Percentiles rank a stretch among this genome's conserved stretches.
phyloP scores from a whole-genome alignment of 1,140 invertebrate species.

The Pantala flavescens region DNA sequence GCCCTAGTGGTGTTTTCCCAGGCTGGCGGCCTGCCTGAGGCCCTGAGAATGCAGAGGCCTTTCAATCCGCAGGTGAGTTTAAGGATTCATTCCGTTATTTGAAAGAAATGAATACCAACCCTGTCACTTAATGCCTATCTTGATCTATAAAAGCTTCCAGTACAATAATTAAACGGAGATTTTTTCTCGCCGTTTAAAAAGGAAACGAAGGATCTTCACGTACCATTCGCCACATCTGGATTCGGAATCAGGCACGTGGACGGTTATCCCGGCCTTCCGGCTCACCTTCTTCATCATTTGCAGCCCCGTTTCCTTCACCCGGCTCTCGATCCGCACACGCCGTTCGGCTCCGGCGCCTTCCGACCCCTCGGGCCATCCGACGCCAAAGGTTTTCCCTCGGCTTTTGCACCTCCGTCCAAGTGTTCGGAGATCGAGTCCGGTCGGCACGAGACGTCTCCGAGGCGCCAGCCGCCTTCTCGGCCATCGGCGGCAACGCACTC shows the following conservation, averaged over 20 bases:
- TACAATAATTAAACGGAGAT: neutral
- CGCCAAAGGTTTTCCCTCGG: constrained; percentile 42
- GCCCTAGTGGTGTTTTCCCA: constrained; percentile 72
- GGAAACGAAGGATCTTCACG: constrained; percentile 1
- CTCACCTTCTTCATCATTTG: constrained; percentile 42
- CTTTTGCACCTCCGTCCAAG: constrained; percentile 43
- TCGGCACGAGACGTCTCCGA: constrained; percentile 27
- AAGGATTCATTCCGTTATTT: constrained; percentile 27
- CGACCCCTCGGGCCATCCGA: constrained; percentile 29
- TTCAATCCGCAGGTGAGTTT: constrained; percentile 55
- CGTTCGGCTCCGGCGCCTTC: constrained; percentile 36
- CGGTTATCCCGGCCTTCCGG: constrained; percentile 41
- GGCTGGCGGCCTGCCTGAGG: constrained; percentile 60
- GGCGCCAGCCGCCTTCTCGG: neutral
- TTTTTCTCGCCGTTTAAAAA: neutral
- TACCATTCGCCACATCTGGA: constrained; percentile 38
- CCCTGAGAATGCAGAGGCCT: constrained; percentile 59
- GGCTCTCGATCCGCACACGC: constrained; percentile 29
- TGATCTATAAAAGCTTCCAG: too few relatives aligned
- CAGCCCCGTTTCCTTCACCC: constrained; percentile 41
- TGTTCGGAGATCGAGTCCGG: constrained; percentile 40
- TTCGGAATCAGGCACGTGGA: constrained; percentile 45
- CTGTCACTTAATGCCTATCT: too few relatives aligned
- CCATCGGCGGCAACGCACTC: neutral
- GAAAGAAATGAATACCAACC: too few relatives aligned